Percentiles rank a stretch among this genome's conserved stretches.
phyloP scores from a whole-genome alignment of 30 jellyfish, hydroid and myxozoan genomes.

The Chironex yamaguchii region DNA sequence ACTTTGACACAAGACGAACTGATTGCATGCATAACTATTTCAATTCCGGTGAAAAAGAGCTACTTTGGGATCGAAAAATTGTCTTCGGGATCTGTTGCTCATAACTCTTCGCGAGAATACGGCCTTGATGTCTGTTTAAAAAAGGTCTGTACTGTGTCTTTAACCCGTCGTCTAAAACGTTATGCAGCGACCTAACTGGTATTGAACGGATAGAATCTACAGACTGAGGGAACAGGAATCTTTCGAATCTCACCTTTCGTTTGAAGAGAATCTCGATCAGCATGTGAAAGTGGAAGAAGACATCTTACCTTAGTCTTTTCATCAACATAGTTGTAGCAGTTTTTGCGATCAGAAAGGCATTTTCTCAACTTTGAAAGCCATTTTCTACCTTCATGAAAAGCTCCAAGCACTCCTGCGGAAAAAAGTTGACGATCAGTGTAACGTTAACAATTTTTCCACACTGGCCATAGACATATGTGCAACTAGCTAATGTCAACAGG shows the following conservation, averaged over 20 bases:
- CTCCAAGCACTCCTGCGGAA: no score
- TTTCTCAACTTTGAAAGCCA: neutral
- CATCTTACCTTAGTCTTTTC: neutral
- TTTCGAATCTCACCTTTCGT: conserved; percentile 6
- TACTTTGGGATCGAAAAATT: conserved; percentile 19
- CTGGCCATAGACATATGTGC: conserved; percentile 21
- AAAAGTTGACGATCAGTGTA: no score
- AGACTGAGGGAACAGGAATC: neutral
- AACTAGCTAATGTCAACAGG: conserved; percentile 27
- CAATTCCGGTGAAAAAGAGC: conserved; percentile 30
- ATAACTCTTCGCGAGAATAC: no score
- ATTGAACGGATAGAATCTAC: conserved; percentile 36
- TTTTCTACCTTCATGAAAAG: no score
- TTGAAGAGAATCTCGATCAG: neutral
- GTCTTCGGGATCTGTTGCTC: no score
- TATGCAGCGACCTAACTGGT: conserved; percentile 27
- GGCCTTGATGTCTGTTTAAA: conserved; percentile 19
- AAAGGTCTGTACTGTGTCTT: neutral
- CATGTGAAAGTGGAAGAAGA: conserved; percentile 19
- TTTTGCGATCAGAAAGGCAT: conserved; percentile 18
- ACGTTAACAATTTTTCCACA: conserved; percentile 23
- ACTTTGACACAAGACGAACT: conserved; percentile 15
- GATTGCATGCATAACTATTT: conserved; percentile 33
- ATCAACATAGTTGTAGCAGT: conserved; percentile 7
- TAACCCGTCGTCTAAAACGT: conserved; percentile 3